phyloP scores from a whole-genome alignment of 2,797 vertebrate species.

The Cuniculus paca region DNA sequence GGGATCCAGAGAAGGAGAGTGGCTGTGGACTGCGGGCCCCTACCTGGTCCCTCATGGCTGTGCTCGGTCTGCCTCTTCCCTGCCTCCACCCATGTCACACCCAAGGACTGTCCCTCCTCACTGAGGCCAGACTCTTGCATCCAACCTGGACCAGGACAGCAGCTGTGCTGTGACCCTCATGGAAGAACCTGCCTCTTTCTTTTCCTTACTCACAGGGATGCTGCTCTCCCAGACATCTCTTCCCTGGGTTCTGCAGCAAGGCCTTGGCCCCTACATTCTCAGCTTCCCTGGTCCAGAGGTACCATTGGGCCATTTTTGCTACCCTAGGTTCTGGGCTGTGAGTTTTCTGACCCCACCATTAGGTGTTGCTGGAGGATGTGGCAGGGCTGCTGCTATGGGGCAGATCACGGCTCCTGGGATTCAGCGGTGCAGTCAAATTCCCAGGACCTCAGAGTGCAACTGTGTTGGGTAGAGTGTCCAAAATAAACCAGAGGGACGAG shows the following conservation, averaged over 20 bases:
- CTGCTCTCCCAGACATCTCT: background rate
- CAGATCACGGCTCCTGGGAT: background rate
- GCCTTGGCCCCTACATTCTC: fast-evolving
- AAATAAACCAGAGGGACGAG: background rate
- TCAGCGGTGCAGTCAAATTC: background rate
- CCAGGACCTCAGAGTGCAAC: no score
- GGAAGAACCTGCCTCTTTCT: background rate
- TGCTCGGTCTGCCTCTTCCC: background rate
- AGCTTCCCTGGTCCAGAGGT: no score
- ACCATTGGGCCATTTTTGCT: background rate
- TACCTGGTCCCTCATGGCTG: background rate
- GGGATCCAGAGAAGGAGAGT: background rate
- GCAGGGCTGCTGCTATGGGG: background rate
- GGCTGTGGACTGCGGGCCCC: no score
- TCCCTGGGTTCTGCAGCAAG: no score
- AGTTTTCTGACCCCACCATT: no score
- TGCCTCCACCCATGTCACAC: no score
- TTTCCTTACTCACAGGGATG: background rate
- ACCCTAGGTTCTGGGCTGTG: background rate
- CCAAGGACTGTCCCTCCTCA: background rate
- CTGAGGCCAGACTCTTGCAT: no score
- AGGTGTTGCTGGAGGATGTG: background rate
- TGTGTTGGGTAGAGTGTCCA: background rate
- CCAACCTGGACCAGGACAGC: fast-evolving
- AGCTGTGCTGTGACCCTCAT: no score